Conservation (phyloP, 1,140 invertebrate genomes). For the Drosophila micromelanica region DNA sequence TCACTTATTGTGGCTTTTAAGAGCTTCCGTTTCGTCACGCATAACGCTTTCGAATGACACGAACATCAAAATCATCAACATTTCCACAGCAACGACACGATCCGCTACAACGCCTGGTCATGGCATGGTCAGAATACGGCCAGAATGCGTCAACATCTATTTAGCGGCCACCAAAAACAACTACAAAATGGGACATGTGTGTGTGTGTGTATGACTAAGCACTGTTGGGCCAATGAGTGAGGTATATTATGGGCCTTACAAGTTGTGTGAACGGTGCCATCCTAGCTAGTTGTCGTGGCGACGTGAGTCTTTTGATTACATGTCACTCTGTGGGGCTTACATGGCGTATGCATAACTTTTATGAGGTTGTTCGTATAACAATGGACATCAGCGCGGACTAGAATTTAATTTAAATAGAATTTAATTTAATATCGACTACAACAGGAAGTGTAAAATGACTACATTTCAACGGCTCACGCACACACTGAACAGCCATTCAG, state of each 20-base stretch:
- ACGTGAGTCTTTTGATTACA: conserved; percentile 14
- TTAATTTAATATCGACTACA: conserved; percentile 55
- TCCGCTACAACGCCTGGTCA: conserved; percentile 8
- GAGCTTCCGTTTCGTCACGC: conserved; percentile 76
- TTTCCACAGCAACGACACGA: conserved; percentile 55
- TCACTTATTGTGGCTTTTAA: conserved; percentile 76
- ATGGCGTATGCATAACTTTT: conserved; percentile 65
- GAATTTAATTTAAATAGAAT: conserved; percentile 62
- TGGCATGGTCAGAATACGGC: conserved; percentile 18
- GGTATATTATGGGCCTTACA: conserved; percentile 55
- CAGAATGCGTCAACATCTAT: conserved; percentile 39
- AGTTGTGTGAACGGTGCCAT: conserved; percentile 44
- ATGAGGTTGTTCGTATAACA: conserved; percentile 64
- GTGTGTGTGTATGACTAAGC: background rate
- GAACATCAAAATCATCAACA: conserved; percentile 79
- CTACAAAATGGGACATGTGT: conserved; percentile 51
- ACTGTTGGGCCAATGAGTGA: conserved; percentile 47
- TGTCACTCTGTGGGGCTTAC: conserved; percentile 13
- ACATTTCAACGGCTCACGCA: conserved; percentile 21
- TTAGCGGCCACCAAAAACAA: conserved; percentile 30
- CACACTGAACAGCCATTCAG: conserved; percentile 12
- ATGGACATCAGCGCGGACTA: conserved; percentile 49
- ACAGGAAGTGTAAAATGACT: conserved; percentile 45
- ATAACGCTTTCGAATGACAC: conserved; percentile 73
- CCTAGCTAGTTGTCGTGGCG: conserved; percentile 10